Evolutionary conservation across 2,888 invertebrate genomes (phyloP), one percentile per base, ranked within the genome.

Genomic region (Embidobia sp.): DNA sequence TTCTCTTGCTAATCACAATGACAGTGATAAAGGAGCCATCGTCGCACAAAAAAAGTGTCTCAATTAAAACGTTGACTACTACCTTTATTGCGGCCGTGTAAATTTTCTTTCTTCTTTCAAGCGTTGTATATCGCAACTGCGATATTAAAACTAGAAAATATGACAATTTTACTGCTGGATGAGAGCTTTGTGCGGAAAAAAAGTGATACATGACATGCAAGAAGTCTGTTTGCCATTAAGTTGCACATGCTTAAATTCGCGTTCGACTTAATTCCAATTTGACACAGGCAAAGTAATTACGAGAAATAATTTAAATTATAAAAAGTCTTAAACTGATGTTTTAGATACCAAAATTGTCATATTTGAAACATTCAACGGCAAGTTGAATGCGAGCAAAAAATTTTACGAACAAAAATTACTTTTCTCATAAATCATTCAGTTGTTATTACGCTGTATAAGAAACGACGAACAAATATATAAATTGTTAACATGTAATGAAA

Each of bases 91-190:
- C 44, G 0, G n/a, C n/a, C n/a, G 31, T 40, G 44, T 59, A 59
- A 31, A 59, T 59, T 16, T 31, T 29, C 40, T 59, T 44, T 15
- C 22, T 59, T 44, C 44, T 59, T 59, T 59, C 44, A 44, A 59
- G 33, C 33, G 57, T 42, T 19, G 31, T 18, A 18, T 19, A 44
- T 22, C 33, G 15, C 48, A 27, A 61, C n/a, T 46, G 35, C 46
- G 48, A 46, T 46, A 61, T 61, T 61, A 61, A 61, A 61, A 46
- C 46, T 35, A 61, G 46, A 61, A 61, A 61, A 61, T 61, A 61
- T 61, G 61, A 48, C 61, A 61, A 61, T 61, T 61, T 35, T 11
- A 13, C 35, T 46, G 46, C 27, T 33, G 61, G 61, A 61, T 26
- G 46, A 61, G 35, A 61, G 61, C 35, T 35, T 61, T 26, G 8